Evolutionary conservation across 2,113 vertebrate genomes (phyloP), one percentile per base, ranked within the genome.

Genomic region (Bambusicola thoracicus): DNA sequence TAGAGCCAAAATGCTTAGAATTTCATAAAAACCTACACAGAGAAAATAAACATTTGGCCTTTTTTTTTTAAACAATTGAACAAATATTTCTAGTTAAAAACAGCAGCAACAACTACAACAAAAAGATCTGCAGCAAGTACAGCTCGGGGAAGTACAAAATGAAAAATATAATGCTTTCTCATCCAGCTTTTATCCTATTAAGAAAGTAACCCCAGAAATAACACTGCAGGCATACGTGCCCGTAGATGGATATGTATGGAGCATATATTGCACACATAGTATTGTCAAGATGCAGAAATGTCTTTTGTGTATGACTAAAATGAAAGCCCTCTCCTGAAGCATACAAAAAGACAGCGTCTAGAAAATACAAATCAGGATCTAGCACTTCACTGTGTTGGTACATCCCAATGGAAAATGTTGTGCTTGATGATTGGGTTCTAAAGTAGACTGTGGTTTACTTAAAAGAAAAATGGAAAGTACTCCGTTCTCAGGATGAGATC

Each of bases 151-250:
- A 70, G 51, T 12, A 30, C 7, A 46, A 55, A 24, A 18, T 49
- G 11, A 34, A 56, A 55, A 58, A 74, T 27, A 13, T 29, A 53
- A 40, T 20, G 10, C 20, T 53, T 87, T 75, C 34, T 48, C 44
- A 44, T 46, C 1, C 69, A 83, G n/a, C 17, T 90, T 81, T 91
- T 90, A 2, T 14, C 25, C 22, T 48, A 5, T 2, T 69, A 25
- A 92, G 29, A 59, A 87, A 48, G 16, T 30, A 61, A 68, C 58
- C 85, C 58, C 21, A 30, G 21, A n/a, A 17, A 11, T 16, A 4
- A 4, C 2, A 9, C 3, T 63, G 34, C 19, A 44, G 22, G 36
- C 17, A 15, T 8, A 24, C 4, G 1, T 8, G 6, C 36, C 8
- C 6, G 8, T 63, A 17, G 6, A 24, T 27, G 44, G 49, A 16